Evolutionary conservation across 2,113 vertebrate species (phyloP), one percentile per base, ranked within the genome.

Genomic region (Loxodonta africana): DNA sequence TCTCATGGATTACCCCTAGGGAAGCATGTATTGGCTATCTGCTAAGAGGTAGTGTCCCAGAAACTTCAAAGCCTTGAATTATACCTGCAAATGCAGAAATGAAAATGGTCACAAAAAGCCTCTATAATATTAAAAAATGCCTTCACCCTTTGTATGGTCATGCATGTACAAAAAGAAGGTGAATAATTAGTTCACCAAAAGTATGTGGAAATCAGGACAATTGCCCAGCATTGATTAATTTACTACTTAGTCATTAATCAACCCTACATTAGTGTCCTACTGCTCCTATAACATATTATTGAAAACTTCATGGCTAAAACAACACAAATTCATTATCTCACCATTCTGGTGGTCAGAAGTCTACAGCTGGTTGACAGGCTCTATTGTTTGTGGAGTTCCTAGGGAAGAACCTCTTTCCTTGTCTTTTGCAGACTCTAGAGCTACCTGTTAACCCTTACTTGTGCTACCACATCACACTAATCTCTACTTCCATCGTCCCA

Each of bases 201-300:
- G 20, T 48, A 73, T 26, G n/a, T 62, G 20, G 0, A 83, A 89
- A 71, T 95, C 63, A 83, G 77, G 74, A 90, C 76, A 84, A 96
- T 18, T 97, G 85, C 20, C 30, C 60, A 65, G 53, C 30, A 62
- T 10, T 71, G 78, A 94, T 71, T 74, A n/a, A 67, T 23, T 37
- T 69, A 48, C 15, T 48, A 76, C 17, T 76, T 89, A n/a, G 8
- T 94, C 60, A 78, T 53, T 74, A 51, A 86, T 88, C 30, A 41
- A 65, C 20, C 23, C 23, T 3, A 2, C n/a, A 5, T 46, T 62
- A 17, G 17, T 44, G 92, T 90, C 44, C 20, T 46, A 41, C 62
- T n/a, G 44, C 18, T 80, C 4, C 26, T 94, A 0, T 78, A 80
- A 82, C 63, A 60, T 76, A 69, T 89, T 10, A n/a, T 21, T 25